These are phyloP conservation scores for Microtus oregoni DNA, from an alignment of 2,113 vertebrate species.

Conservation along the genomic window DNA sequence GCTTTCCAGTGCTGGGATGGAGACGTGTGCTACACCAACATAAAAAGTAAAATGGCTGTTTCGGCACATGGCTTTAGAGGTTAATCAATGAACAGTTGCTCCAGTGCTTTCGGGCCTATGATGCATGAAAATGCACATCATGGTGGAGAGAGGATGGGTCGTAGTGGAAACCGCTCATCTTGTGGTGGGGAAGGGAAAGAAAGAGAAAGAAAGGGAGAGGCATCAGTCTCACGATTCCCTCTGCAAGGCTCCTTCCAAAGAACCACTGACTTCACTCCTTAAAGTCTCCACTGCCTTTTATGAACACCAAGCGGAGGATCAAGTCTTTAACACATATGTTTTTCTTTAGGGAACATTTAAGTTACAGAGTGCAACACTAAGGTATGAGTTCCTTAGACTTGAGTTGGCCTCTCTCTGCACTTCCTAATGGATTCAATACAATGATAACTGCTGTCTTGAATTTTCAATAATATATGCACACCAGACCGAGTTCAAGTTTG, in stretches of 20 bases:
- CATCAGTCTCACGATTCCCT: too few species aligned
- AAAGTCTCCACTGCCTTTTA: neutral
- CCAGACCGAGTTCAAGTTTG: neutral
- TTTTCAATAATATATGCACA: neutral
- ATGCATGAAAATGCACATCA: too few species aligned
- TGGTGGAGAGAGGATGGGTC: rapidly evolving
- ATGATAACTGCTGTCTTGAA: neutral
- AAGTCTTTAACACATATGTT: neutral
- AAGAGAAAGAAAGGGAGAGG: neutral
- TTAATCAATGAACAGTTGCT: neutral
- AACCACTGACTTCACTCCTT: neutral
- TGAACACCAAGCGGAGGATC: neutral
- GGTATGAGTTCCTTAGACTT: neutral
- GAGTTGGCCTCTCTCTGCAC: neutral
- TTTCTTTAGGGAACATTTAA: neutral
- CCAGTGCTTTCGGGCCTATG: neutral
- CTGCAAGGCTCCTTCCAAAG: neutral
- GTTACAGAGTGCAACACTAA: neutral
- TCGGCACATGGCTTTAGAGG: neutral
- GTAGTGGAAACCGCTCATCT: neutral
- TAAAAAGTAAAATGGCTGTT: too few species aligned
- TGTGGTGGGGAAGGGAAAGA: neutral
- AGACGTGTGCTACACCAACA: neutral
- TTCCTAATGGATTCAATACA: neutral
- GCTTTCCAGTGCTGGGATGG: neutral